Evolutionary conservation across 1,140 invertebrate species (phyloP).

Genomic region (Anastrepha obliqua): DNA sequence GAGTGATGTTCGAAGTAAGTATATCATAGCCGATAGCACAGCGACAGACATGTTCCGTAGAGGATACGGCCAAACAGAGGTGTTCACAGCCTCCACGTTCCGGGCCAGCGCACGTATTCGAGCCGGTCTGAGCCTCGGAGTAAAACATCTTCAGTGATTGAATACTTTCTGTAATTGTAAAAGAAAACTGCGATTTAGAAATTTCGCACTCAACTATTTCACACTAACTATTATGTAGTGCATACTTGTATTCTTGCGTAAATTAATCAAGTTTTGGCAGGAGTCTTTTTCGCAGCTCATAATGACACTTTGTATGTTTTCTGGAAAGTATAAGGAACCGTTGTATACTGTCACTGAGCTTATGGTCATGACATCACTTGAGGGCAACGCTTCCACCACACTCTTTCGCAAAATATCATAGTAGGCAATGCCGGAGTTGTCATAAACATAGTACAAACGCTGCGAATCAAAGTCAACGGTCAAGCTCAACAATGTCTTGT

Average conservation of each 20-base stretch:
- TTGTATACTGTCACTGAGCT: slow-evolving; percentile 72
- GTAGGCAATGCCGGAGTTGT: slow-evolving; percentile 80
- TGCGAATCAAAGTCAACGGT: slow-evolving; percentile 78
- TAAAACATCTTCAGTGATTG: slow-evolving; percentile 84
- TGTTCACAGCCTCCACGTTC: slow-evolving; percentile 83
- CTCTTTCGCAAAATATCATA: slow-evolving; percentile 77
- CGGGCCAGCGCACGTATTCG: slow-evolving; percentile 76
- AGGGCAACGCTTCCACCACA: slow-evolving; percentile 64
- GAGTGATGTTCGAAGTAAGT: slow-evolving; percentile 75
- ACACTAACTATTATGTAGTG: background rate
- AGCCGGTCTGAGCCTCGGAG: slow-evolving; percentile 77
- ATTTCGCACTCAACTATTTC: no score
- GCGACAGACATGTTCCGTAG: slow-evolving; percentile 78
- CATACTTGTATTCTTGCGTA: slow-evolving; percentile 78
- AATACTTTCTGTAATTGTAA: slow-evolving; percentile 75
- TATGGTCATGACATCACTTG: slow-evolving; percentile 67
- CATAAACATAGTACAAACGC: slow-evolving; percentile 84
- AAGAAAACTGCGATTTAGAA: background rate
- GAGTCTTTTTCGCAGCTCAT: slow-evolving; percentile 71
- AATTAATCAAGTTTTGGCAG: slow-evolving; percentile 67
- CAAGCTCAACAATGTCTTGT: slow-evolving; percentile 76
- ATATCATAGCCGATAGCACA: slow-evolving; percentile 85
- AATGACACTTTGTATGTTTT: slow-evolving; percentile 70
- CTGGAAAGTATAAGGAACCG: slow-evolving; percentile 70
- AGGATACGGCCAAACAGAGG: slow-evolving; percentile 83